Conservation (phyloP, 2,888 invertebrate species). For the Epinotia demarniana region DNA sequence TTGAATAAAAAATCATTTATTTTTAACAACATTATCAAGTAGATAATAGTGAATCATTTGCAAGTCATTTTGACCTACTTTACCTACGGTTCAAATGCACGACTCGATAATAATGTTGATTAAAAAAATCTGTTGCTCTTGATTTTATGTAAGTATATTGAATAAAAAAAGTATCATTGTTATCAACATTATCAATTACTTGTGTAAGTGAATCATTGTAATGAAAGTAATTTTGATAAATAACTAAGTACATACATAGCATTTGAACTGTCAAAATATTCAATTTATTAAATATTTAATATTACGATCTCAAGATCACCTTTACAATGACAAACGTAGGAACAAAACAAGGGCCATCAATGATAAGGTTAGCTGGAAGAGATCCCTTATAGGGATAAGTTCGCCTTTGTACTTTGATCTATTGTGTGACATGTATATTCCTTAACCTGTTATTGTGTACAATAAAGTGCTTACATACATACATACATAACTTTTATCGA, state of each 20-base stretch:
- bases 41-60: background rate
- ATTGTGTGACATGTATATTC: too few species aligned
- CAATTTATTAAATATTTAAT: background rate
- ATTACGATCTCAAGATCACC: background rate
- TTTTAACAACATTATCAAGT: background rate
- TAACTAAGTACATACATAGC: too few species aligned
- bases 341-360: background rate
- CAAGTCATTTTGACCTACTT: background rate
- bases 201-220: background rate
- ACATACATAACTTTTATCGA: conserved; percentile 20
- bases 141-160: too few species aligned
- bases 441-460: too few species aligned
- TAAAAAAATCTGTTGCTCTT: too few species aligned
- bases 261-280: background rate
- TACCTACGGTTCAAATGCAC: too few species aligned
- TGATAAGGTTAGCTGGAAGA: too few species aligned
- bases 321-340: background rate
- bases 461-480: too few species aligned
- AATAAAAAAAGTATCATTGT: background rate
- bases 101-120: too few species aligned
- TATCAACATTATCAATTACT: background rate
- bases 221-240: background rate
- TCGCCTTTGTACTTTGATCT: too few species aligned
- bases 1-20: background rate
- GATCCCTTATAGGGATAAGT: too few species aligned